A percentile compares a stretch with the other conserved stretches of the same genome.
Evolutionary conservation across 2,113 vertebrate genomes (phyloP).

Genomic region (Dipodomys ordii): DNA sequence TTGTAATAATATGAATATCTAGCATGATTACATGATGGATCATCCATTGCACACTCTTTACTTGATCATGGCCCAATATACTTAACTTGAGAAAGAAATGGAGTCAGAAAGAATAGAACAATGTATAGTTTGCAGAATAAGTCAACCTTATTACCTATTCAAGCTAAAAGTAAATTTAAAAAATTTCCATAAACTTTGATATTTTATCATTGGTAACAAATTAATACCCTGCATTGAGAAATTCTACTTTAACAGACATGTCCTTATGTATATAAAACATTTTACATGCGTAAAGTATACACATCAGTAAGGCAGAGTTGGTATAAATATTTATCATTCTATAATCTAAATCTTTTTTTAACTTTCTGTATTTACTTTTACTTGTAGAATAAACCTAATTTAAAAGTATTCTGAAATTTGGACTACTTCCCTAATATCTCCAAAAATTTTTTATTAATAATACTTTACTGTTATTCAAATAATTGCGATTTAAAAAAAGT

Average conservation of each 20-base stretch:
- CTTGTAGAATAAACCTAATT: constrained; percentile 6
- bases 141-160: neutral
- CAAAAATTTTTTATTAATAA: constrained; percentile 17
- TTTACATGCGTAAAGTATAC: neutral
- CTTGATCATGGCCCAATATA: neutral
- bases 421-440: neutral
- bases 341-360: neutral
- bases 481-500: neutral
- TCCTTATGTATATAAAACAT: neutral
- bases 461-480: constrained; percentile 10
- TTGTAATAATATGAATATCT: neutral
- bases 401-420: constrained; percentile 42
- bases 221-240: constrained; percentile 11
- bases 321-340: neutral
- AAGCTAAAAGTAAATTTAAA: constrained; percentile 15
- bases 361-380: neutral
- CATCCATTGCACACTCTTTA: neutral
- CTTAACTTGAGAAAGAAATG: neutral
- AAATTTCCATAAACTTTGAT: neutral
- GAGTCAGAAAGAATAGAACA: neutral
- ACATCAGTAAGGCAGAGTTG: neutral
- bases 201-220: constrained; percentile 19
- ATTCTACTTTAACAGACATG: neutral
- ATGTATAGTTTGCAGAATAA: neutral
- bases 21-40: neutral